A percentile compares a stretch with the other conserved stretches of the same genome.
Evolutionary conservation across 2,113 vertebrate species (phyloP).

Genomic region (Jacana jacana): DNA sequence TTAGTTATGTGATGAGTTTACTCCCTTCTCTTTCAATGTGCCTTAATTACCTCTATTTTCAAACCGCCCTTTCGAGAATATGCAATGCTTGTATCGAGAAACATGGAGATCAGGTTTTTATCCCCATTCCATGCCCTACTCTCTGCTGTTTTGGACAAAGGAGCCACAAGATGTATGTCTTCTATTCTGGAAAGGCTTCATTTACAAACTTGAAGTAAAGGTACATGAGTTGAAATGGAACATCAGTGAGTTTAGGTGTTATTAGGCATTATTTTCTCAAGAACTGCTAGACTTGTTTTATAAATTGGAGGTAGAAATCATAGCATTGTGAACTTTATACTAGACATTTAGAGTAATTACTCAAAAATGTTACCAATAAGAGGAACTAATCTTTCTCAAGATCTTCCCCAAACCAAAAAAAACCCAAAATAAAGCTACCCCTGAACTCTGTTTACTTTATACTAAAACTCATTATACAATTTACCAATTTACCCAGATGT

Average conservation of each 20-base stretch:
- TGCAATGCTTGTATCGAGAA: not conserved
- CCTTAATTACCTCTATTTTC: not conserved
- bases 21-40: not conserved
- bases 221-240: not conserved
- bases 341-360: not conserved
- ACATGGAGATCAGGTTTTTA: not conserved
- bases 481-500: not conserved
- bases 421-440: fast-evolving
- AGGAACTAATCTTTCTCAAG: not conserved
- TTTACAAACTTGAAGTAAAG: not conserved
- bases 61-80: not conserved
- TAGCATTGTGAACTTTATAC: not conserved
- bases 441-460: not conserved
- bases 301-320: not conserved
- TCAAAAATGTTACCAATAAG: not conserved
- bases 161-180: not conserved
- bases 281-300: not conserved
- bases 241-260: not conserved
- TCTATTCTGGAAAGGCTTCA: not conserved
- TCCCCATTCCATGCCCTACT: not conserved
- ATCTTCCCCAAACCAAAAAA: not conserved
- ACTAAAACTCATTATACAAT: not conserved
- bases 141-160: not conserved
- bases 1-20: not conserved
- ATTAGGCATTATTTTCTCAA: not conserved